These are phyloP conservation scores for Chelonus insularis DNA, from an alignment of 1,140 invertebrate species.

Conservation along the genomic window DNA sequence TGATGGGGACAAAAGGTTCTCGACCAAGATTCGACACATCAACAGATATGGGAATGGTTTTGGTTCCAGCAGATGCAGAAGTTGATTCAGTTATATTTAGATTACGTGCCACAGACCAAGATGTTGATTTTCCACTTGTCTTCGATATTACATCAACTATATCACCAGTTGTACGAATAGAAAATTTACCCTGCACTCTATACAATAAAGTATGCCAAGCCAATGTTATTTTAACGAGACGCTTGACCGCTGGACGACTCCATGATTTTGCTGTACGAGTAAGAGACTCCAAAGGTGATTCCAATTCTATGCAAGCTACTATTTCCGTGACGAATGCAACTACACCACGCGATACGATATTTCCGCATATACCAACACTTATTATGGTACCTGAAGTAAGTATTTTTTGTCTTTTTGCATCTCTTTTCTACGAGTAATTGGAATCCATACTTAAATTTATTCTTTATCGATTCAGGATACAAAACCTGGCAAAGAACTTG, in stretches of 20 bases:
- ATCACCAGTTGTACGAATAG: conserved; percentile 72
- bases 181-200: conserved; percentile 77
- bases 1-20: conserved; percentile 53
- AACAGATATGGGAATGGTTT: conserved; percentile 76
- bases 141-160: conserved; percentile 76
- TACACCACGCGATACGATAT: conserved; percentile 76
- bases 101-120: conserved; percentile 81
- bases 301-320: conserved; percentile 75
- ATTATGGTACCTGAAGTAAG: conserved; percentile 79
- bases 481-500: conserved; percentile 77
- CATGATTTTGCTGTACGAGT: conserved; percentile 82
- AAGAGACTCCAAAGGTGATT: conserved; percentile 75
- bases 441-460: conserved; percentile 20
- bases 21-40: conserved; percentile 80
- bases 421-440: background rate
- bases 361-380: conserved; percentile 80
- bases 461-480: conserved; percentile 64
- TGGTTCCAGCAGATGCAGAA: conserved; percentile 79
- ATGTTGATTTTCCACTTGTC: conserved; percentile 81
- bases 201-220: conserved; percentile 84
- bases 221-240: conserved; percentile 75
- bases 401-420: background rate
- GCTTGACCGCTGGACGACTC: conserved; percentile 74
- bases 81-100: conserved; percentile 83
- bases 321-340: conserved; percentile 82